These are phyloP conservation scores for Thereva unica DNA, from an alignment of 2,888 invertebrate genomes.

Conservation along the genomic window DNA sequence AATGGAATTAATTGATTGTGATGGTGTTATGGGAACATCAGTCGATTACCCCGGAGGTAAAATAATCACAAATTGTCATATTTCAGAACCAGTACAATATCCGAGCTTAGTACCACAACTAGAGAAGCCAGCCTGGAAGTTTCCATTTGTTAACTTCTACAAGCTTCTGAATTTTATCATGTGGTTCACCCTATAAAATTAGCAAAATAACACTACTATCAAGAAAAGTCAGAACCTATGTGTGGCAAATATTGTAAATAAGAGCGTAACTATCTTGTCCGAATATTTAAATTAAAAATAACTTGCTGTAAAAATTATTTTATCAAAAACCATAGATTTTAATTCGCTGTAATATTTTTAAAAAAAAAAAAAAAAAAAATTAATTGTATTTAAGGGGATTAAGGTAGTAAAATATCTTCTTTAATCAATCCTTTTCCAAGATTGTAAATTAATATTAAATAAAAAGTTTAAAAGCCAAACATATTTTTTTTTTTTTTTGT, in stretches of 20 bases:
- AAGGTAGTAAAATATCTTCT: too few species aligned
- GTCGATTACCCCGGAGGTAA: conserved; percentile 52
- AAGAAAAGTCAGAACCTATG: background rate
- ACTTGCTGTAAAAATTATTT: too few species aligned
- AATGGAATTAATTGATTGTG: conserved; percentile 68
- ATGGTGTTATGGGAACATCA: conserved; percentile 59
- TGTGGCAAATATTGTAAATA: too few species aligned
- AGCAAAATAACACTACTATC: background rate
- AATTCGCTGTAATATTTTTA: too few species aligned
- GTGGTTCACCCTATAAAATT: conserved; percentile 65
- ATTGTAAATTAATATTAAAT: background rate
- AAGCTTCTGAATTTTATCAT: conserved; percentile 64
- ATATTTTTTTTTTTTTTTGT: background rate
- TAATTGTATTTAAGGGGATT: too few species aligned
- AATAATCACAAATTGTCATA: conserved; percentile 66
- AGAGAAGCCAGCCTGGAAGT: conserved; percentile 53
- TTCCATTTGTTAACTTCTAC: conserved; percentile 61
- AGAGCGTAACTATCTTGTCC: too few species aligned
- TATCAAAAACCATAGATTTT: too few species aligned
- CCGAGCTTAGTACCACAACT: conserved; percentile 59
- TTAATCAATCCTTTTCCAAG: too few species aligned
- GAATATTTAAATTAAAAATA: too few species aligned
- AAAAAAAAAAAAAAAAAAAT: too few species aligned
- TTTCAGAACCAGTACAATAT: conserved; percentile 62
- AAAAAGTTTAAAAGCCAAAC: background rate